phyloP scores from a whole-genome alignment of 2,113 vertebrate species.

The Burhinus bistriatus region DNA sequence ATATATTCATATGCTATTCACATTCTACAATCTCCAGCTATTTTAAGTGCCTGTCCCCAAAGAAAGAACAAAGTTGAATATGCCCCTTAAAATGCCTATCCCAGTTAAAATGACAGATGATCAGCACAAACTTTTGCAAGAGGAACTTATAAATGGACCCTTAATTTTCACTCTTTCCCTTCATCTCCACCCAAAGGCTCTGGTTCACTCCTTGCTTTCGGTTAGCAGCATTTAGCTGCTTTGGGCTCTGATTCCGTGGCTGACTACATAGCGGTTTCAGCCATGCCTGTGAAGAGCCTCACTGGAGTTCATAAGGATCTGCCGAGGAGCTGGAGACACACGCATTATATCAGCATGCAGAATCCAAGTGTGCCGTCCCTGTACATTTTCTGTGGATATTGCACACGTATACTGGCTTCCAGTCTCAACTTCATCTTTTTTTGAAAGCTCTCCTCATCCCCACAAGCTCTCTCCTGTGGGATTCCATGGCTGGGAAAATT shows the following conservation, averaged over 20 bases:
- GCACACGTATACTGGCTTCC: neutral
- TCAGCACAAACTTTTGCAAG: neutral
- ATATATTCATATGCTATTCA: neutral
- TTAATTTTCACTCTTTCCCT: neutral
- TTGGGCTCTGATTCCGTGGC: neutral
- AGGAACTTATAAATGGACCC: neutral
- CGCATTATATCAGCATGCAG: neutral
- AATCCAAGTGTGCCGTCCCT: neutral
- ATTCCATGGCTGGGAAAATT: constrained; percentile 17
- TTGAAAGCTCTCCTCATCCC: neutral
- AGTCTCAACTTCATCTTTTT: neutral
- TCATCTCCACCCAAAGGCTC: neutral
- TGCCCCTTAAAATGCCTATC: neutral
- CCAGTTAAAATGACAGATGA: neutral
- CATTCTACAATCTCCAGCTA: neutral
- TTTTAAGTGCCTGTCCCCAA: neutral
- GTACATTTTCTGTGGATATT: neutral
- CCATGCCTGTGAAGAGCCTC: neutral
- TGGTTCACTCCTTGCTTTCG: neutral
- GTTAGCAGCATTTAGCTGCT: neutral
- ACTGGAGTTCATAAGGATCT: neutral
- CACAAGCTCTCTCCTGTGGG: neutral
- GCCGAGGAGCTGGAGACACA: neutral
- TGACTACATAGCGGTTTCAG: neutral
- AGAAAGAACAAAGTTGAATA: neutral